Base-by-base conservation (phyloP, 2,888 invertebrate genomes). In the Drosophila stalkeri region DNA sequence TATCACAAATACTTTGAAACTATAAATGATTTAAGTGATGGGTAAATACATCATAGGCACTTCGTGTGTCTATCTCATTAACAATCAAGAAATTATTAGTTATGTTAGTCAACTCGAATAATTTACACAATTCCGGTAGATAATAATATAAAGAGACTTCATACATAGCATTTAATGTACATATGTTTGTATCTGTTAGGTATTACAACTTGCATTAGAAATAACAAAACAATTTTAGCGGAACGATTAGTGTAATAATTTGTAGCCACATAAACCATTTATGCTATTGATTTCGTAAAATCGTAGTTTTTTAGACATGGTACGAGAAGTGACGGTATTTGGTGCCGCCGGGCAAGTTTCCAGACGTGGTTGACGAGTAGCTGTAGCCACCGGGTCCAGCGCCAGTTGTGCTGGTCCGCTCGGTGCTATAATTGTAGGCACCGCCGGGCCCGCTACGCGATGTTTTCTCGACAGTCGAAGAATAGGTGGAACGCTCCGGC, bases 301-400 rank as follows among this genome's bases (percentile, higher is more conserved):
- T 46, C 46, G n/a, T n/a, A 31, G n/a, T 44, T 62, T 43, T 92
- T 95, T 96, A 97, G 92, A 97, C 97, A 94, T 97, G 96, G 94
- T 97, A 97, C 90, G 97, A 97, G 94, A 95, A 97, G 93, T 97
- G 97, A 91, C 97, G 96, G 94, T 97, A 97, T 91, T 93, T 94
- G 92, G 96, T 96, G 93, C 97, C 97, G 91, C 96, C 95, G 81
- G 97, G 97, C 92, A 97, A 95, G 92, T 96, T 95, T 92, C 97
- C 97, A 93, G 96, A 95, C 83, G 95, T 93, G 89, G 95, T 95
- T 77, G 97, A 96, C 86, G 96, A 96, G 94, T 97, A 97, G 92
- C 96, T 96, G 94, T 97, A 97, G 90, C 97, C 96, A 88, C 97
- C 96, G 82, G 97, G 97, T 78, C 96, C 96, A 75, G 94, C 94